Conservation (phyloP, 2,888 invertebrate genomes). For the Diachrysia chrysitis region DNA sequence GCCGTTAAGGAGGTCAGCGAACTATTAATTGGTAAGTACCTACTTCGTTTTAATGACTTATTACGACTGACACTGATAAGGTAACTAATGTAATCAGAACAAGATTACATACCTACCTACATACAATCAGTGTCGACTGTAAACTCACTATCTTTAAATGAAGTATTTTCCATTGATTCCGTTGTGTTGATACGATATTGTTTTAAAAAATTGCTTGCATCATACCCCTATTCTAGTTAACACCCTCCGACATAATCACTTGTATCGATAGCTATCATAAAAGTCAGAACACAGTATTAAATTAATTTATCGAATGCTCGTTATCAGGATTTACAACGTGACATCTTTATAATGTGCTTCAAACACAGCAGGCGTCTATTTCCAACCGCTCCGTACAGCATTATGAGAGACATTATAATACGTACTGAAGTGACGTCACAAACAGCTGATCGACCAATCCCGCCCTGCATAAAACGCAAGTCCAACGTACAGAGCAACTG, state of each 20-base stretch:
- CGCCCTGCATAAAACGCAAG: slow-evolving; percentile 32
- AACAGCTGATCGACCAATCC: slow-evolving; percentile 52
- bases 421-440: slow-evolving; percentile 46
- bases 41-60: slow-evolving; percentile 48
- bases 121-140: neutral
- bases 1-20: slow-evolving; percentile 58
- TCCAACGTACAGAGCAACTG: slow-evolving; percentile 33
- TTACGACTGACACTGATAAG: slow-evolving; percentile 35
- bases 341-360: slow-evolving; percentile 18
- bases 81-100: slow-evolving; percentile 32
- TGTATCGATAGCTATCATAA: neutral
- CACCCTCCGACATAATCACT: neutral
- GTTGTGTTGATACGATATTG: neutral
- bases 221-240: neutral
- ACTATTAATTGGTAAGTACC: slow-evolving; percentile 54
- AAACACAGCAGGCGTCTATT: slow-evolving; percentile 20
- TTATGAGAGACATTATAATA: slow-evolving; percentile 34
- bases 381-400: slow-evolving; percentile 19
- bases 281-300: neutral
- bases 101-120: slow-evolving; percentile 20
- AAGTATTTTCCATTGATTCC: slow-evolving; percentile 5
- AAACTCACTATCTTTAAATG: slow-evolving; percentile 9
- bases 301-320: slow-evolving; percentile 1
- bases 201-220: neutral
- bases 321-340: slow-evolving; percentile 5